These are phyloP conservation scores for Temnopleurus reevesii DNA, from an alignment of 53 echinoderm and acorn worm genomes.

Conservation along the genomic window DNA sequence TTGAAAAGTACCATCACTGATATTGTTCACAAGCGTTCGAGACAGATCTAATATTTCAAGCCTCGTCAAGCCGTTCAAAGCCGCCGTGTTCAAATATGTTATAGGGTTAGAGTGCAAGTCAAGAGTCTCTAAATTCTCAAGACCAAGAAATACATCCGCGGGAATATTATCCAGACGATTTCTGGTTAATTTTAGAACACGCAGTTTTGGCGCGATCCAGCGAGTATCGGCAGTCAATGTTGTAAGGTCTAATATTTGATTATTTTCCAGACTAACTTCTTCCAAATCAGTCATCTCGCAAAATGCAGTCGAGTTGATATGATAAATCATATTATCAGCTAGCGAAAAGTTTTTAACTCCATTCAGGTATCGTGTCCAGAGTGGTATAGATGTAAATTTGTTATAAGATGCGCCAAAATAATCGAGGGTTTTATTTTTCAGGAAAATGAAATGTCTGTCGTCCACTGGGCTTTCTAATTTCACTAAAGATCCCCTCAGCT, in stretches of 20 bases:
- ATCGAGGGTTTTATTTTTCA: slow-evolving; percentile 34
- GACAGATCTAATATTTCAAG: not conserved
- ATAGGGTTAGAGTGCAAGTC: slow-evolving; percentile 38
- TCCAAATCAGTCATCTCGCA: not conserved
- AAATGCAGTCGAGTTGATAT: not conserved
- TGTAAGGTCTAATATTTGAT: not conserved
- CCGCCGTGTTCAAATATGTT: not conserved
- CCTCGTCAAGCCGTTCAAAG: not conserved
- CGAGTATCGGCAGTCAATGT: not conserved
- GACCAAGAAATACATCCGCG: slow-evolving; percentile 15
- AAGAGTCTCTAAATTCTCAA: not conserved
- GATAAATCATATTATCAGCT: not conserved
- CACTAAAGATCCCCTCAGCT: not conserved
- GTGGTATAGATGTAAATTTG: not conserved
- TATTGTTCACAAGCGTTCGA: not conserved
- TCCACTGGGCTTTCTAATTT: not conserved
- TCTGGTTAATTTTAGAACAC: not conserved
- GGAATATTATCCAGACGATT: slow-evolving; percentile 42
- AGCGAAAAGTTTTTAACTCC: slow-evolving; percentile 2
- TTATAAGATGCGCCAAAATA: slow-evolving; percentile 11
- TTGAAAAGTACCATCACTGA: not conserved
- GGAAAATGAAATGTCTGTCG: not conserved
- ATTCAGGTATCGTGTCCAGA: not conserved
- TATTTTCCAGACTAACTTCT: slow-evolving; percentile 10
- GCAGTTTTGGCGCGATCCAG: slow-evolving; percentile 2